These are phyloP conservation scores for Merops nubicus DNA, from an alignment of 2,113 vertebrate species.

Conservation along the genomic window DNA sequence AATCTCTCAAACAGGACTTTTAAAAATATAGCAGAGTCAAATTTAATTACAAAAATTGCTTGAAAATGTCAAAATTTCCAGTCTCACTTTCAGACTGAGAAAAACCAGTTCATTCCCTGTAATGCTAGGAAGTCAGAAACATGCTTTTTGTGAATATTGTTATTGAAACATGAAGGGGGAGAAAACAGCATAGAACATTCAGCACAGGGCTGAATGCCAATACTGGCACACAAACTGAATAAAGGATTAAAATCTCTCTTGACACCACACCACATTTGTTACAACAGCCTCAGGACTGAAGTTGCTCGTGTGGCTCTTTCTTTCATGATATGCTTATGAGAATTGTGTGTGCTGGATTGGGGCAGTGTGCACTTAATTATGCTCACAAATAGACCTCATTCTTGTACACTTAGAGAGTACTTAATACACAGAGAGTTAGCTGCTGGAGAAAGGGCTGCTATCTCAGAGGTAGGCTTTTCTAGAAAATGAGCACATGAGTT, in stretches of 20 bases:
- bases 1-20: background rate
- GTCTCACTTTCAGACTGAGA: background rate
- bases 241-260: constrained; percentile 2
- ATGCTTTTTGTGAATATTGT: background rate
- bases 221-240: background rate
- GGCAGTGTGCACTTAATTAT: background rate
- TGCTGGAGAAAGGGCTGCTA: background rate
- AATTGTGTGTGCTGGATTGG: accelerated
- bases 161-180: constrained; percentile 17
- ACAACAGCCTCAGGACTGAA: background rate
- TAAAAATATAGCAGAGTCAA: background rate
- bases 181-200: background rate
- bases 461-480: background rate
- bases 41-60: background rate
- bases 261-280: background rate
- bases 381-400: background rate
- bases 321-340: background rate
- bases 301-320: background rate
- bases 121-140: background rate
- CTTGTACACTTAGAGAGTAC: background rate
- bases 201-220: background rate
- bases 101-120: background rate
- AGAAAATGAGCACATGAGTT: background rate
- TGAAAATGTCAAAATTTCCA: background rate
- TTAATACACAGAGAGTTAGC: background rate